Base-by-base conservation (phyloP, 2,113 vertebrate species). In the Sylvietta virens region DNA sequence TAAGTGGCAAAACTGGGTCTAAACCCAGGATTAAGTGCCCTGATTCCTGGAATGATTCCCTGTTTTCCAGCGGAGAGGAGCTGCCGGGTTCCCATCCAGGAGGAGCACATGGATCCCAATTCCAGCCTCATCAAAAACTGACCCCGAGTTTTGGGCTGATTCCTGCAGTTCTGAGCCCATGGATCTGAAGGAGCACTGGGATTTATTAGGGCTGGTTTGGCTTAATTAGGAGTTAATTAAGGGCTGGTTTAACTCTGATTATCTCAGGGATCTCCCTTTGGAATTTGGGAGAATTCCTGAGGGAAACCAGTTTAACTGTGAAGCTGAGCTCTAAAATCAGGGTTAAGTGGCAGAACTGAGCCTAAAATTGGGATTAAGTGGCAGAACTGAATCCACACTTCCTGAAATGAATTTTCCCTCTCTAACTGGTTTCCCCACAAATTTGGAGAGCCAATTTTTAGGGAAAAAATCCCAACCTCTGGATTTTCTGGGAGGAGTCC, bases 11-110 rank as follows among this genome's bases (percentile, higher is more conserved):
- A 31, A 12, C 17, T n/a, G 6, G 23, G 23, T n/a, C 61, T 62
- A 31, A 31, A 31, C 6, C 4, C 30, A 9, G 62, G 62, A 65
- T 44, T 9, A 6, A 23, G 30, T 23, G 40, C 21, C 9, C 47
- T 50, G 12, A 31, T 22, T 2, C 1, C 4, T 15, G 28, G 19
- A 8, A 26, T 3, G 1, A 31, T 33, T 39, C 78, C 30, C 47
- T 86, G 40, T 79, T 20, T 84, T 84, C 8, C 95, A 98, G 98
- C 72, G 26, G 72, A 11, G 44, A 19, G 33, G 10, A 95, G 86
- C 89, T 97, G 88, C 30, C 92, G 97, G 33, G 17, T 95, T 17
- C 98, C 98, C 31, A 62, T 98, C 83, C 98, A 98, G 62, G 98
- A 98, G 67, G 97, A 98, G n/a, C 97, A 98, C 1, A 22, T 81